Evolutionary conservation across 2,888 invertebrate genomes (phyloP), one percentile per base, ranked within the genome.

Genomic region (Cremastobaeus sp.): DNA sequence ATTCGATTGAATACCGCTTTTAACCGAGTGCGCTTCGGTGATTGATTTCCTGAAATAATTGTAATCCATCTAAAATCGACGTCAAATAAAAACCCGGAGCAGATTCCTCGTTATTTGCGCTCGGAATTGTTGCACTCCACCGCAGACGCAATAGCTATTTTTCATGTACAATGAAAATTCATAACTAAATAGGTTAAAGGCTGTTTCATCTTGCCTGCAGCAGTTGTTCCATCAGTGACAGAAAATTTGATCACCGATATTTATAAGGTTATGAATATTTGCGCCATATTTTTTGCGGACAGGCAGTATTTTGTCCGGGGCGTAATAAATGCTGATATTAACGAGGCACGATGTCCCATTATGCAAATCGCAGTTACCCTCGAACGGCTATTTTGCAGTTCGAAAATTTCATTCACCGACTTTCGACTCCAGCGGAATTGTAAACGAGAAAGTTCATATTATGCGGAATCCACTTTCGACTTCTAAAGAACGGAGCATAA

Each of bases 341-440:
- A 66, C 66, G 60, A 73, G 66, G 37, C 60, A 60, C 59, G 66
- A 55, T 66, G 65, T 65, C 54, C 72, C 66, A 62, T 73, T 73
- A 66, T 73, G 72, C 62, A 72, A 73, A 73, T 73, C 48, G 59
- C 52, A 64, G 64, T 59, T 65, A 65, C 66, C 66, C 50, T 57
- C 62, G 68, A 69, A 74, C 66, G 64, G 69, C 68, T 64, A 65
- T 69, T 69, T 69, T 64, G 55, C 62, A 74, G 73, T 68, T 74
- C 57, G 68, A 74, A 68, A 73, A 74, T 74, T 74, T 74, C 72
- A 74, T 69, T 74, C 74, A 65, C 65, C 59, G 65, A 74, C 59
- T 74, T 74, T 69, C 35, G 54, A 60, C 57, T 69, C 28, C 45
- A 54, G 25, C 59, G 47, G 74, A 69, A 74, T 74, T 65, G 69